Conservation (phyloP, 2,888 invertebrate genomes). For the Chymomyza amoena region DNA sequence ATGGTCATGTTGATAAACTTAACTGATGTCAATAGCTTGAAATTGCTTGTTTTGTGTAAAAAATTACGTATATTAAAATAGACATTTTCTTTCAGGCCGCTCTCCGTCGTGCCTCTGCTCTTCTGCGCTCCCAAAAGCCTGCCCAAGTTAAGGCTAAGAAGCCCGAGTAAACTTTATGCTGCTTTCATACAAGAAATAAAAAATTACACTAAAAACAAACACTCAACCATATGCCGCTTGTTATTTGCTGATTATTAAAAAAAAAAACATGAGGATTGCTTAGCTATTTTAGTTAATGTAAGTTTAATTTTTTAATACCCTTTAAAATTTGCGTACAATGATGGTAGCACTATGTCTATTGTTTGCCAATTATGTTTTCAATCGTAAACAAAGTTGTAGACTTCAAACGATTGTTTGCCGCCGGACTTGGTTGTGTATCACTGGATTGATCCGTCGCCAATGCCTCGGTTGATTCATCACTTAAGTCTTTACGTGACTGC, state of each 20-base stretch:
- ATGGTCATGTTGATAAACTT: constrained; percentile 69
- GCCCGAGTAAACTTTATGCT: constrained; percentile 79
- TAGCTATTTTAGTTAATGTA: background rate
- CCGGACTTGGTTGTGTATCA: constrained; percentile 12
- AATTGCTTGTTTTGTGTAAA: background rate
- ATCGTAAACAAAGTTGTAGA: constrained; percentile 74
- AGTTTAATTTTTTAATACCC: background rate
- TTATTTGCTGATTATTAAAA: background rate
- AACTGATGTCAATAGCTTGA: constrained; percentile 52
- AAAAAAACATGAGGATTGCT: constrained; percentile 34
- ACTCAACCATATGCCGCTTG: background rate
- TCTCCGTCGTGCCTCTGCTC: constrained; percentile 94
- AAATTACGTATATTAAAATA: constrained; percentile 17
- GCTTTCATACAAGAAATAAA: constrained; percentile 64
- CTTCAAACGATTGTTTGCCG: constrained; percentile 46
- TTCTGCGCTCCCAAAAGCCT: constrained; percentile 94
- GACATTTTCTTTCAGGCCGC: constrained; percentile 83
- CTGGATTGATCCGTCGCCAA: constrained; percentile 38
- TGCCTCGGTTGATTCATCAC: constrained; percentile 21
- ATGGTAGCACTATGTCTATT: constrained; percentile 44
- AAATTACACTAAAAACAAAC: constrained; percentile 26
- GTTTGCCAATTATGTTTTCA: constrained; percentile 77
- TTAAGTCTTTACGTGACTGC: constrained; percentile 21
- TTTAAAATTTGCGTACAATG: background rate
- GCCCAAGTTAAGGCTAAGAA: constrained; percentile 90